phyloP scores from a whole-genome alignment of 2,888 invertebrate species.

The Phaonia tiefii region DNA sequence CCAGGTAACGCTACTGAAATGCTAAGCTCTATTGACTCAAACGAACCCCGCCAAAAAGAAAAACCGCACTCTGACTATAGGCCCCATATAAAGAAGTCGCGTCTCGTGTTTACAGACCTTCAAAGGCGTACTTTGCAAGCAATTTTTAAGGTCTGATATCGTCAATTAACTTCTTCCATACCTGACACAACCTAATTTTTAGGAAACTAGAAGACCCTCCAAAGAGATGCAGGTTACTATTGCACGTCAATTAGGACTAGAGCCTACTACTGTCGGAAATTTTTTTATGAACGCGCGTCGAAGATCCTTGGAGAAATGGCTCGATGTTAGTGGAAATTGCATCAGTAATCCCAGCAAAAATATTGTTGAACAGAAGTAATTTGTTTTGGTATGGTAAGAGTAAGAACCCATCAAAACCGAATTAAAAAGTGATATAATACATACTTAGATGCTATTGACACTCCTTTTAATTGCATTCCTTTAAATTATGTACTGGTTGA shows the following conservation, averaged over 20 bases:
- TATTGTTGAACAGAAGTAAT: no score
- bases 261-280: slow-evolving; percentile 98
- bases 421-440: no score
- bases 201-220: slow-evolving; percentile 99
- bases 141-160: slow-evolving; percentile 94
- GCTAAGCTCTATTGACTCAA: no score
- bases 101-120: slow-evolving; percentile 99
- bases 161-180: background rate
- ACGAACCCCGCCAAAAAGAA: slow-evolving; percentile 86
- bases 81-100: slow-evolving; percentile 98
- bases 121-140: slow-evolving; percentile 99
- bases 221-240: slow-evolving; percentile 99
- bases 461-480: no score
- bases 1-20: no score
- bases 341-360: slow-evolving; percentile 24
- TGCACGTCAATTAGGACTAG: slow-evolving; percentile 96
- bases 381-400: no score
- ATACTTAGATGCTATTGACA: no score
- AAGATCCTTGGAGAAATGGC: slow-evolving; percentile 99
- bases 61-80: slow-evolving; percentile 91
- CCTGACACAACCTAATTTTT: slow-evolving; percentile 32
- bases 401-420: no score
- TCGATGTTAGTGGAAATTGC: slow-evolving; percentile 88
- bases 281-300: slow-evolving; percentile 99
- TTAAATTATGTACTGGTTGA: no score